These are phyloP conservation scores for Leucoraja erinaceus DNA, from an alignment of 2,113 vertebrate genomes.

Conservation along the genomic window DNA sequence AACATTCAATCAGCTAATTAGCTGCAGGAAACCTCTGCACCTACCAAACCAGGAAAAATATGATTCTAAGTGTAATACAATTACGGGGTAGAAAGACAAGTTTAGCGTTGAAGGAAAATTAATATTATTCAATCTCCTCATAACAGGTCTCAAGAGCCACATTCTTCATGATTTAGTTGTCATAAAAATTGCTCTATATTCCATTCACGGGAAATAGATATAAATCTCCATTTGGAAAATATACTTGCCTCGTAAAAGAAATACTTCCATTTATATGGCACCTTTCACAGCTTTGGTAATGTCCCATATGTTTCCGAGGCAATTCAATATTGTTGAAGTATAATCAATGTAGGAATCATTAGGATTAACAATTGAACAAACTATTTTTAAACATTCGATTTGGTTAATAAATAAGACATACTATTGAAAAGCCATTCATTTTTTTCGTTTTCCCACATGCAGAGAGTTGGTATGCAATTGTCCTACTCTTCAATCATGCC, in stretches of 20 bases:
- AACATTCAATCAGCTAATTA: neutral
- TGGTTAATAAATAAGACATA: neutral
- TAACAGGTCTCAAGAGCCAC: neutral
- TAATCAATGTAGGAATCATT: no score
- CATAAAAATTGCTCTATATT: conserved; percentile 10
- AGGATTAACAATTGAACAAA: neutral
- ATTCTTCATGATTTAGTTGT: conserved; percentile 1
- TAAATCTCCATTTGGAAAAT: neutral
- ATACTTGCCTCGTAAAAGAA: no score
- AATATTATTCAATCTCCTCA: conserved; percentile 18
- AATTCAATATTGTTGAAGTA: no score
- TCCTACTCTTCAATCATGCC: neutral
- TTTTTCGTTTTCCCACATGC: neutral
- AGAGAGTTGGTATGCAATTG: neutral
- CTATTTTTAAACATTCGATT: neutral
- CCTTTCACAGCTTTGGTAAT: no score
- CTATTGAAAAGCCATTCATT: neutral
- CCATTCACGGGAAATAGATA: neutral
- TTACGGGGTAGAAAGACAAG: neutral
- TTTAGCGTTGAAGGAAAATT: conserved; percentile 20
- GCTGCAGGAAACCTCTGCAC: neutral
- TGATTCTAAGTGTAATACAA: conserved; percentile 16
- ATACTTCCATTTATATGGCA: no score
- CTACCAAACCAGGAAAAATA: neutral
- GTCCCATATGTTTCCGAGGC: no score